phyloP scores from a whole-genome alignment of 2,888 invertebrate species.

The Drosophila tanythrix region DNA sequence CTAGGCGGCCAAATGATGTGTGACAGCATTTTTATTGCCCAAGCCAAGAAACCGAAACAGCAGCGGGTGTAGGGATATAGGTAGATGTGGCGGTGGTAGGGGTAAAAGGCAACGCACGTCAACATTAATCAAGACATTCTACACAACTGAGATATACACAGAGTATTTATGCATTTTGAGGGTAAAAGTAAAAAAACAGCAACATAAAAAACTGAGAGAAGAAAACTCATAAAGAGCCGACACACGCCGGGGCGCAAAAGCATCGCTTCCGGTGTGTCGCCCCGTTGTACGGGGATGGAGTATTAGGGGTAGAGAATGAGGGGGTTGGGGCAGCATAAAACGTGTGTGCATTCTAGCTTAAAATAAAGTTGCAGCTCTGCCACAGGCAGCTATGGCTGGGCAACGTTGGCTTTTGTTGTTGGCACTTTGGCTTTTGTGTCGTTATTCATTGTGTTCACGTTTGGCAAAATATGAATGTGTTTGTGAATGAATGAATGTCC shows the following conservation, averaged over 20 bases:
- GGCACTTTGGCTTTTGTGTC: slow-evolving; percentile 74
- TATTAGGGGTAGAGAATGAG: too few species aligned
- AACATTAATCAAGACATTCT: slow-evolving; percentile 77
- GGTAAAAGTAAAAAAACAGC: slow-evolving; percentile 61
- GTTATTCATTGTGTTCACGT: slow-evolving; percentile 78
- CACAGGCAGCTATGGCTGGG: slow-evolving; percentile 5
- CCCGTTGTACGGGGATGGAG: slow-evolving; percentile 17
- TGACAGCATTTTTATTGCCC: slow-evolving; percentile 75
- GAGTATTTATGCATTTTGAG: slow-evolving; percentile 73
- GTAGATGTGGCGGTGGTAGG: slow-evolving; percentile 24
- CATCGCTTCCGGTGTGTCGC: slow-evolving; percentile 78
- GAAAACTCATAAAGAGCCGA: slow-evolving; percentile 61
- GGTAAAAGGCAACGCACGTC: slow-evolving; percentile 77
- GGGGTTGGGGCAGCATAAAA: slow-evolving; percentile 33
- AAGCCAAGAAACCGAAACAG: neutral
- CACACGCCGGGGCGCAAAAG: slow-evolving; percentile 78
- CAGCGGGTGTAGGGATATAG: neutral
- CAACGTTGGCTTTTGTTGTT: slow-evolving; percentile 47
- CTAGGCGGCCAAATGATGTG: slow-evolving; percentile 69
- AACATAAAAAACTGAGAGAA: slow-evolving; percentile 8
- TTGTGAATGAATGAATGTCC: slow-evolving; percentile 43
- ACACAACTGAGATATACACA: slow-evolving; percentile 48
- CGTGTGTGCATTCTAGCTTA: slow-evolving; percentile 80
- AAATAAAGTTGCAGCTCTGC: slow-evolving; percentile 76
- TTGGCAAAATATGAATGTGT: slow-evolving; percentile 53